Conservation (phyloP, 2,113 vertebrate species). For the Plotosus lineatus region DNA sequence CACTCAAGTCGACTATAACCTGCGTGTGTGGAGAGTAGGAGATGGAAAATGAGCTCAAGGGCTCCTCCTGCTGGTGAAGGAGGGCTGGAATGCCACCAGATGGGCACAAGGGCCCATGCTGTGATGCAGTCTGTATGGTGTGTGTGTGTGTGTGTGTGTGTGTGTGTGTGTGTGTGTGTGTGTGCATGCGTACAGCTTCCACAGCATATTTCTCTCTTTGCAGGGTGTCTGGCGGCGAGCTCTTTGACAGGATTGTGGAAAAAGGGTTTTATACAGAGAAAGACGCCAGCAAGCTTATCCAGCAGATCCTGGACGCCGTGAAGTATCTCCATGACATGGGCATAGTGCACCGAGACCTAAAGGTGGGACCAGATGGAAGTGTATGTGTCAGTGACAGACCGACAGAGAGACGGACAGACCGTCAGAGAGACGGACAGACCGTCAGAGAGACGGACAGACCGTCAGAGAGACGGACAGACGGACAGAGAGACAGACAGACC, state of each 20-base stretch:
- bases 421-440: too few relatives aligned
- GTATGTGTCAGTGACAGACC: neutral
- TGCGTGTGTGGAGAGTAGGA: constrained; percentile 7
- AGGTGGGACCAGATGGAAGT: constrained; percentile 73
- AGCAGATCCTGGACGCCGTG: constrained; percentile 93
- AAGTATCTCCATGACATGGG: constrained; percentile 96
- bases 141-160: constrained; percentile 13
- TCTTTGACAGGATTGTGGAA: constrained; percentile 97
- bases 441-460: too few relatives aligned
- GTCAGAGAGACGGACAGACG: too few relatives aligned
- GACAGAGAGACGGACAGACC: neutral
- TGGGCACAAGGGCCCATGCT: constrained; percentile 41
- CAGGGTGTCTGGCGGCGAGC: constrained; percentile 92
- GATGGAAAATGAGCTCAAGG: constrained; percentile 9
- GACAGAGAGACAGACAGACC: too few relatives aligned
- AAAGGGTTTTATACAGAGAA: constrained; percentile 98
- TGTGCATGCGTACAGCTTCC: constrained; percentile 30
- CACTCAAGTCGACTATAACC: constrained; percentile 19
- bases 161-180: constrained; percentile 10
- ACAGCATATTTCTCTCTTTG: constrained; percentile 22
- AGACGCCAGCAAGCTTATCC: constrained; percentile 93
- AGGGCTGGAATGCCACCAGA: constrained; percentile 33
- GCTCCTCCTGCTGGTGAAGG: constrained; percentile 64
- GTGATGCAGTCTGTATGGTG: constrained; percentile 46
- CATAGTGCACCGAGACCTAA: constrained; percentile 94